These are phyloP conservation scores for Saccostrea cuccullata DNA, from an alignment of 1,140 invertebrate species.

Conservation along the genomic window DNA sequence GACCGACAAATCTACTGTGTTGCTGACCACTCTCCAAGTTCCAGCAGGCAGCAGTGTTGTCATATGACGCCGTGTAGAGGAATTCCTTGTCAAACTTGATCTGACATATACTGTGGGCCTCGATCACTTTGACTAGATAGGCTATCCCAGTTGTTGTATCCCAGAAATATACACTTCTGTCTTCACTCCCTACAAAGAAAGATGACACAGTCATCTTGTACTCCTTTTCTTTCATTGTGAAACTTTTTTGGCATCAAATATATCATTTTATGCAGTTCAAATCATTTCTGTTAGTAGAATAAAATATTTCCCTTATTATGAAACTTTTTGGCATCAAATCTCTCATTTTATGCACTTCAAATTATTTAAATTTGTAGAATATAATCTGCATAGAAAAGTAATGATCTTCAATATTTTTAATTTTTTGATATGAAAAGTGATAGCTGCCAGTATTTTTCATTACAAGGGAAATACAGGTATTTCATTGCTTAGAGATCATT, in stretches of 20 bases:
- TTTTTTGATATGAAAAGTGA: too few relatives aligned
- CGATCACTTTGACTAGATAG: conserved; percentile 58
- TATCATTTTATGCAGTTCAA: too few relatives aligned
- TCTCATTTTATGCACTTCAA: too few relatives aligned
- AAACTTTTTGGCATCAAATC: too few relatives aligned
- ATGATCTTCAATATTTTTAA: too few relatives aligned
- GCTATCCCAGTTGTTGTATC: neutral
- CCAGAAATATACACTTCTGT: conserved; percentile 50
- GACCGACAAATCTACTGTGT: conserved; percentile 63
- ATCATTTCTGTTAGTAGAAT: too few relatives aligned
- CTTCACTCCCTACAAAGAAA: conserved; percentile 40
- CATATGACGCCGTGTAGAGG: conserved; percentile 69
- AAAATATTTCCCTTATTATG: too few relatives aligned
- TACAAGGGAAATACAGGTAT: too few relatives aligned
- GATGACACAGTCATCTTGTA: neutral
- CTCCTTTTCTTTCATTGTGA: neutral
- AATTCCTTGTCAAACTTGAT: conserved; percentile 66
- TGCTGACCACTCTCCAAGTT: conserved; percentile 62
- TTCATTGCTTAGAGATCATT: too few relatives aligned
- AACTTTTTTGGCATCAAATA: neutral
- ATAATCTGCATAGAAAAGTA: too few relatives aligned
- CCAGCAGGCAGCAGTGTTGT: conserved; percentile 70
- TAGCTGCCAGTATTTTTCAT: too few relatives aligned
- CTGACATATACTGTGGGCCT: conserved; percentile 67
- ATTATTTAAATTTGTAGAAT: too few relatives aligned